Base-by-base conservation (phyloP, 2,888 invertebrate genomes). In the Hofmannophila pseudospretella region DNA sequence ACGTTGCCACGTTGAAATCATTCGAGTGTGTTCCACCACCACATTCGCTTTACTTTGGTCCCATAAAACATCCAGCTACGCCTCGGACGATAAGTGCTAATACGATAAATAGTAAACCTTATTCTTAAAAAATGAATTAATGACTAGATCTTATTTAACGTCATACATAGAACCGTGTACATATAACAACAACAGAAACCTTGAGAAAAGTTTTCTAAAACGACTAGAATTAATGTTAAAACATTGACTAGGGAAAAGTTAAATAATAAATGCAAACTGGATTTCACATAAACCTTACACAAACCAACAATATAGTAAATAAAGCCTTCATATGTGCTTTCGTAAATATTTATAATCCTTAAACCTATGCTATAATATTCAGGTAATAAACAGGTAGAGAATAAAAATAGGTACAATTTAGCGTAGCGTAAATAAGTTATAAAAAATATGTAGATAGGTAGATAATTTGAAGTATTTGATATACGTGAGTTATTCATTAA, bases 31-130 rank as follows among this genome's bases (percentile, higher is more conserved):
- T 66, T 66, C 13, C 59, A 67, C 57, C 59, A 51, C 60, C 56
- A 55, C 56, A 66, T 55, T 64, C 60, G 49, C 54, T 56, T 58
- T 54, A 60, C 47, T 71, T 84, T 82, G 82, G 84, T 81, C 84
- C 84, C 82, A 72, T 62, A 57, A 55, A 47, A 54, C 54, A 63
- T 67, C 71, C 67, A 81, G 82, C 76, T 78, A 85, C 82, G 84
- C 84, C 84, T 78, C 60, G 54, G 64, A 39, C 34, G 33, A 34
- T 34, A 30, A 31, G 23, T 32, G 23, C 39, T 39, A 25, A 26
- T 19, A 34, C 13, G 26, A 31, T 30, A 30, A 11, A n/a, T 13
- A 10, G 20, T 31, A 33, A 10, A 7, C 13, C 36, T 37, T 41
- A 42, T 20, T 30, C 37, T 16, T 38, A 36, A 23, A 27, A 36